Conservation (phyloP, 2,797 vertebrate genomes). For the Psittacula derbiana region DNA sequence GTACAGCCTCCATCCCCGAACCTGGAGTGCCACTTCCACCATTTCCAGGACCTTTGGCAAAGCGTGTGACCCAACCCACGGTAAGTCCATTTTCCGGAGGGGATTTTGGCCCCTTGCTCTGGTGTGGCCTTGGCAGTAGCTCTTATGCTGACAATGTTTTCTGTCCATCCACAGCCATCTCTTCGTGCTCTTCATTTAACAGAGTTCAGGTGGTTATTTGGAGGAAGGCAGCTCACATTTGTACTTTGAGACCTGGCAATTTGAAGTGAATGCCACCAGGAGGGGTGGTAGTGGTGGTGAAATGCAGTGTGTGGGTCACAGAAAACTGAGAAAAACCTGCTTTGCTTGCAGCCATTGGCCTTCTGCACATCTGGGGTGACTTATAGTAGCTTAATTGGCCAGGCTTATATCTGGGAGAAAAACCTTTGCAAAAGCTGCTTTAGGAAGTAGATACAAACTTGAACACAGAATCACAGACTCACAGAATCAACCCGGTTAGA, state of each 20-base stretch:
- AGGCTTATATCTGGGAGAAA: background rate
- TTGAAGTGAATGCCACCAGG: background rate
- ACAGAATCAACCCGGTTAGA: background rate
- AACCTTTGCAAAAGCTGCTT: background rate
- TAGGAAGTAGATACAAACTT: background rate
- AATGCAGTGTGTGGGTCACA: background rate
- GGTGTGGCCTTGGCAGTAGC: accelerated
- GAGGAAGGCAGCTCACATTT: background rate
- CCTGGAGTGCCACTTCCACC: background rate
- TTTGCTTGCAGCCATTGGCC: background rate
- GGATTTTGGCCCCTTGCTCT: background rate
- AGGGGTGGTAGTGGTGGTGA: background rate
- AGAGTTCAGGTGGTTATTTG: background rate
- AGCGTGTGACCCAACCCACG: background rate
- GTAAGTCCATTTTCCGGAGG: background rate
- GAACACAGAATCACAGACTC: background rate
- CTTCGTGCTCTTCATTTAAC: background rate
- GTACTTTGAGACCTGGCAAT: accelerated
- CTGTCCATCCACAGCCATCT: background rate
- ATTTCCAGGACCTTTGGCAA: background rate
- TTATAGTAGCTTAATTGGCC: background rate
- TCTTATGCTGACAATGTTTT: background rate
- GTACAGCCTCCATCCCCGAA: background rate
- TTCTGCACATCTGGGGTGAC: background rate
- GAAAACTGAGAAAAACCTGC: background rate